Conservation (phyloP, 2,888 invertebrate genomes). For the Noctua janthe region DNA sequence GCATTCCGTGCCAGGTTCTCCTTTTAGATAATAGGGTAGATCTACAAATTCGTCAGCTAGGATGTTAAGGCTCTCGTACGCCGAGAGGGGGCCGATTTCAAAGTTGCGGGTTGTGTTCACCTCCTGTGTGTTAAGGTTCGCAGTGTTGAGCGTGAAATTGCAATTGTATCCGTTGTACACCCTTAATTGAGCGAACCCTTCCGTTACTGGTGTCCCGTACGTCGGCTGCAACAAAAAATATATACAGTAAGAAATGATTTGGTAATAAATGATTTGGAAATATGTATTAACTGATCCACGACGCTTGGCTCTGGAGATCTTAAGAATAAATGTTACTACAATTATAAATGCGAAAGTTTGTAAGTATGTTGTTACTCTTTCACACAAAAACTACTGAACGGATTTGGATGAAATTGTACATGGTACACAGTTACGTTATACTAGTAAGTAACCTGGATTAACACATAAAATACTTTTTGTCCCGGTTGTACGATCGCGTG, state of each 20-base stretch:
- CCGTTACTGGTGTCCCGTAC: constrained; percentile 90
- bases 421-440: too few relatives aligned
- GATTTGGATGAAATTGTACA: neutral
- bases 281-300: neutral
- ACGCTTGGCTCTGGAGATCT: neutral
- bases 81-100: constrained; percentile 78
- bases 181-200: constrained; percentile 91
- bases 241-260: neutral
- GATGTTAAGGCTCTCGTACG: constrained; percentile 85
- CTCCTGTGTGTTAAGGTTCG: constrained; percentile 51
- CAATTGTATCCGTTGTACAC: constrained; percentile 93
- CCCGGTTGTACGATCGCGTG: neutral
- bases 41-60: constrained; percentile 68
- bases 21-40: constrained; percentile 82
- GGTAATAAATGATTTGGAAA: neutral
- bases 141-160: constrained; percentile 82
- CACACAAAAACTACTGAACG: neutral
- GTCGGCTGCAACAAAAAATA: constrained; percentile 84
- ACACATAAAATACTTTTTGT: neutral
- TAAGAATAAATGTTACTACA: neutral
- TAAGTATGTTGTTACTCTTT: neutral
- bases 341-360: neutral
- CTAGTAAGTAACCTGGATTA: neutral
- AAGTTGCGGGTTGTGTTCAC: constrained; percentile 65
- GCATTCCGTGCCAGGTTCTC: constrained; percentile 73